Percentiles rank a stretch among this genome's conserved stretches.
These are phyloP conservation scores for Harpagoxenus sublaevis DNA, from an alignment of 2,888 invertebrate genomes.

Conservation along the genomic window DNA sequence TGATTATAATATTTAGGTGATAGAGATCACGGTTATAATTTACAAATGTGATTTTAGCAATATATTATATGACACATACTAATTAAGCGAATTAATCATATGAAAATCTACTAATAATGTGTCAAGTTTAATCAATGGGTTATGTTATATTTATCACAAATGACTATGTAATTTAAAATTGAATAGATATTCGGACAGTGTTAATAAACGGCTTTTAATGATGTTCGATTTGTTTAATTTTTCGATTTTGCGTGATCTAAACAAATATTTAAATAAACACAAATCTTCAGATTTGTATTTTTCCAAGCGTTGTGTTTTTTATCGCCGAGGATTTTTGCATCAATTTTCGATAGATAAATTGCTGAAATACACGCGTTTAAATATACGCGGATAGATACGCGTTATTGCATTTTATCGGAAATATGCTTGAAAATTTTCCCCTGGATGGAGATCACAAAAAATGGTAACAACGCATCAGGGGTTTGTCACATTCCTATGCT, in stretches of 20 bases:
- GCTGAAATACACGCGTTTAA: conserved; percentile 50
- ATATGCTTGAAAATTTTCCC: conserved; percentile 52
- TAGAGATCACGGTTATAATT: not conserved
- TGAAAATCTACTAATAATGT: conserved; percentile 28
- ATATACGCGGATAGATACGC: conserved; percentile 41
- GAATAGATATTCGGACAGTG: not conserved
- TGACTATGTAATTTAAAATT: conserved; percentile 13
- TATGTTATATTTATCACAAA: not conserved
- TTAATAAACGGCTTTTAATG: conserved; percentile 17
- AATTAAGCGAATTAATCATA: conserved; percentile 19
- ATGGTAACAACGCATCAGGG: conserved; percentile 46
- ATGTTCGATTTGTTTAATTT: not conserved
- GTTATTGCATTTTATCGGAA: conserved; percentile 57
- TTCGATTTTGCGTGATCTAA: not conserved
- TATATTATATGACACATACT: not conserved
- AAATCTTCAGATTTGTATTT: conserved; percentile 17
- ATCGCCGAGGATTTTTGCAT: conserved; percentile 25
- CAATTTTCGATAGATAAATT: conserved; percentile 48
- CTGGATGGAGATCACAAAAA: conserved; percentile 46
- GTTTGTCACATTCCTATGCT: conserved; percentile 49
- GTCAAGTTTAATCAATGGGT: conserved; percentile 17
- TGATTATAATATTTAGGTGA: not conserved
- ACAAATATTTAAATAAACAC: conserved; percentile 9
- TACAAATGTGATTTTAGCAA: conserved; percentile 33
- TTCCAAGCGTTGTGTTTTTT: conserved; percentile 7